phyloP scores from a whole-genome alignment of 2,888 invertebrate genomes.

The Drosophila gaucha region DNA sequence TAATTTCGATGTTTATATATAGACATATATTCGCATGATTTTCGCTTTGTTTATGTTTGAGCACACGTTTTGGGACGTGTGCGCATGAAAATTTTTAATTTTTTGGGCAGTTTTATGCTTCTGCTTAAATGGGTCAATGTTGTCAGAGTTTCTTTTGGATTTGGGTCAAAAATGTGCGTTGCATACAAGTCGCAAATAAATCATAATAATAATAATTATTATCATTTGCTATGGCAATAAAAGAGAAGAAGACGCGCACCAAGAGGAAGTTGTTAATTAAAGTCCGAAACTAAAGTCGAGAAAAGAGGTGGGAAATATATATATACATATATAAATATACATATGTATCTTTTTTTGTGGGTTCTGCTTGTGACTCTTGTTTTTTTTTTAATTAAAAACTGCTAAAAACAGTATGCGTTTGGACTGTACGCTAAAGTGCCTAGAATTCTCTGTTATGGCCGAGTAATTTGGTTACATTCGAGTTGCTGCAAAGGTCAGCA shows the following conservation, averaged over 20 bases:
- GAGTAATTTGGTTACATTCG: slow-evolving; percentile 63
- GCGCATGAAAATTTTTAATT: slow-evolving; percentile 4
- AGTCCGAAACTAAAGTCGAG: slow-evolving; percentile 33
- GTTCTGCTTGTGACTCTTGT: slow-evolving; percentile 31
- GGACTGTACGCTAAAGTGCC: slow-evolving; percentile 19
- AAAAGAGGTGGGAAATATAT: slow-evolving; percentile 42
- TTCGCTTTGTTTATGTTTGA: slow-evolving; percentile 23
- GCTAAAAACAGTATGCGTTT: slow-evolving; percentile 21
- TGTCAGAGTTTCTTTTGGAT: slow-evolving; percentile 51
- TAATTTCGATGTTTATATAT: slow-evolving; percentile 5
- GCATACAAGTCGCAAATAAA: slow-evolving; percentile 57
- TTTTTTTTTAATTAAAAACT: slow-evolving; percentile 50
- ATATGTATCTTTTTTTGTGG: slow-evolving; percentile 15
- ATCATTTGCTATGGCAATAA: slow-evolving; percentile 58
- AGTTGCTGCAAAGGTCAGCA: slow-evolving; percentile 48
- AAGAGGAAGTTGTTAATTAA: slow-evolving; percentile 76
- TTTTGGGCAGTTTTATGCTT: slow-evolving; percentile 22
- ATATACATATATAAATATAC: neutral
- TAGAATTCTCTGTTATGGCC: slow-evolving; percentile 55
- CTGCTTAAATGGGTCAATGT: slow-evolving; percentile 66
- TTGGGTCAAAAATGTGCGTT: slow-evolving; percentile 73
- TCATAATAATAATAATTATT: slow-evolving; percentile 51
- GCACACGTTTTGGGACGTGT: slow-evolving; percentile 20
- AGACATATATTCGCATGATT: slow-evolving; percentile 29
- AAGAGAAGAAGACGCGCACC: slow-evolving; percentile 29